These are phyloP conservation scores for Sinohyriopsis cumingii DNA, from an alignment of 2,888 invertebrate species.

Conservation along the genomic window DNA sequence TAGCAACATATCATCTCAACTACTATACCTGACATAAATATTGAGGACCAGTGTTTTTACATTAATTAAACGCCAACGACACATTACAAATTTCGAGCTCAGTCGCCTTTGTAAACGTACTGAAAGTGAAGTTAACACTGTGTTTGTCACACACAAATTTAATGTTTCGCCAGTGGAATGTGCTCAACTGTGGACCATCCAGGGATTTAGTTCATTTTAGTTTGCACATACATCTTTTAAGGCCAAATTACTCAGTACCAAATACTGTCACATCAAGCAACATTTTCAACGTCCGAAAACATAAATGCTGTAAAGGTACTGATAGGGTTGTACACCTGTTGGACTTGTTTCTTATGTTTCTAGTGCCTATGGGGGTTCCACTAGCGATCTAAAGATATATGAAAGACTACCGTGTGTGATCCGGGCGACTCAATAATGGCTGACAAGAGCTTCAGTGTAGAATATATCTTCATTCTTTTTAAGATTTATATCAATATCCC, in stretches of 20 bases:
- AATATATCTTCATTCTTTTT: constrained; percentile 35
- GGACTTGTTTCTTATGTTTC: constrained; percentile 42
- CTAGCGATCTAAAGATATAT: constrained; percentile 41
- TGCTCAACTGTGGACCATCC: constrained; percentile 33
- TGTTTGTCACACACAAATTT: constrained; percentile 22
- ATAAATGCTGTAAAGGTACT: constrained; percentile 45
- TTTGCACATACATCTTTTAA: constrained; percentile 38
- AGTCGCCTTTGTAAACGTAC: constrained; percentile 16
- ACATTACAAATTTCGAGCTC: no score
- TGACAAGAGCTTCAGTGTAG: constrained; percentile 35
- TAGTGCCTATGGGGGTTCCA: constrained; percentile 43
- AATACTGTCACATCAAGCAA: constrained; percentile 41
- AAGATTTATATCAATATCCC: constrained; percentile 38
- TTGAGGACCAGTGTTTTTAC: no score
- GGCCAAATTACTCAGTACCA: constrained; percentile 34
- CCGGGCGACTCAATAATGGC: constrained; percentile 37
- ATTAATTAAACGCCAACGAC: no score
- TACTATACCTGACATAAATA: no score
- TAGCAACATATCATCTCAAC: no score
- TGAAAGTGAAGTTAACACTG: constrained; percentile 22
- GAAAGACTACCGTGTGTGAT: constrained; percentile 27
- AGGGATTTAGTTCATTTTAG: constrained; percentile 29
- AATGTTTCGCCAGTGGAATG: constrained; percentile 29
- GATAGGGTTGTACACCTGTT: constrained; percentile 39
- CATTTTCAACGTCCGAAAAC: constrained; percentile 49